Evolutionary conservation across 2,888 invertebrate species (phyloP), one percentile per base, ranked within the genome.

Genomic region (Cylindroiulus punctatus): DNA sequence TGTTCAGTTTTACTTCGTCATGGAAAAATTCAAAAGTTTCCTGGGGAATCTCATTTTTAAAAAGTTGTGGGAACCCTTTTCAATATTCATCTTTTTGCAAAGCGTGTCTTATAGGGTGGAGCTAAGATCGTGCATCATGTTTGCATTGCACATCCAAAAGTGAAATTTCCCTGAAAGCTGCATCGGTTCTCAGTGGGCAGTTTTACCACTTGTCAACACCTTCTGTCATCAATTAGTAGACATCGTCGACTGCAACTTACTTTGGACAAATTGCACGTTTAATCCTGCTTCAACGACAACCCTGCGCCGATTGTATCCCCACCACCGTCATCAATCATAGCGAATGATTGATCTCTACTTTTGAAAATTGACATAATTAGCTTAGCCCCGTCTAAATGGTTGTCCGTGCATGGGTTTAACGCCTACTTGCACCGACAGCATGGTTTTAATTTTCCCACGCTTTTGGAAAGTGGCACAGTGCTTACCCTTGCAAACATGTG

Each of bases 201-300:
- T 65, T 65, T 26, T 19, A 26, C 65, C 8, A 22, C 65, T 44
- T 65, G 65, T 65, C 65, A 65, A 65, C 22, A 26, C 65, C 65
- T 65, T 10, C 65, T 65, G 22, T 65, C 26, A 65, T 65, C 65
- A 65, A 65, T 65, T 65, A 65, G 65, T 26, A 8, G 65, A 26
- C 26, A 8, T 65, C 4, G 65, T 65, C 8, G 65, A 65, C 65
- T 65, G 65, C 65, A 65, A 65, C 65, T 65, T 65, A 65, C 65
- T 65, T 65, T 65, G n/a, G 65, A 65, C 65, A 65, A 65, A 65
- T 65, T 65, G 65, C 65, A 26, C 65, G 65, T 65, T 65, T 65
- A 65, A 65, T 65, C 65, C 65, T 22, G 65, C 26, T 65, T 65
- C 65, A 65, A 65, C 26, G 65, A 65, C 65, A 65, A 65, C 65